Conservation (phyloP, 2,888 invertebrate species). For the Meandrusa payeni region DNA sequence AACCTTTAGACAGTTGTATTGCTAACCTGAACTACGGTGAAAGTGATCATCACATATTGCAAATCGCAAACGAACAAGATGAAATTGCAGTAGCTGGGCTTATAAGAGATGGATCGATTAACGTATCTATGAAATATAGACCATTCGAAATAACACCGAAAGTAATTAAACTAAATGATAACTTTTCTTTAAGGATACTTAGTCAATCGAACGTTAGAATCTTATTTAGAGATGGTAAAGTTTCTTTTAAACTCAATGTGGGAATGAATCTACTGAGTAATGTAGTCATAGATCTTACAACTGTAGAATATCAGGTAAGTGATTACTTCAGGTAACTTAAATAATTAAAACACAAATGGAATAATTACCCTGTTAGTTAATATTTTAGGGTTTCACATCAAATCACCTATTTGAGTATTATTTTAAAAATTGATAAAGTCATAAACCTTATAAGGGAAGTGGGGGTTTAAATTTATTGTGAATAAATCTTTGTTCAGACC, state of each 20-base stretch:
- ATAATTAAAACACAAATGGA: too few species aligned
- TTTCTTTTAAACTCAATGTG: constrained; percentile 43
- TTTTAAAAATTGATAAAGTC: too few species aligned
- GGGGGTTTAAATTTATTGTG: too few species aligned
- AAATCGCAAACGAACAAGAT: constrained; percentile 28
- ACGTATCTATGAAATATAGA: constrained; percentile 40
- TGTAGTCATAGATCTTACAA: constrained; percentile 59
- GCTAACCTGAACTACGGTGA: too few species aligned
- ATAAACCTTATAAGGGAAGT: too few species aligned
- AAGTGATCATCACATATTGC: too few species aligned
- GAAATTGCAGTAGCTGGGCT: constrained; percentile 45
- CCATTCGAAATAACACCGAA: constrained; percentile 50
- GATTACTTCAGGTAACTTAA: too few species aligned
- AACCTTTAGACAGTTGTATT: background rate
- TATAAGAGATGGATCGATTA: constrained; percentile 39
- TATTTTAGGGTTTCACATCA: too few species aligned
- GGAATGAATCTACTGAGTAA: constrained; percentile 60
- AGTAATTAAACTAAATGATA: constrained; percentile 47
- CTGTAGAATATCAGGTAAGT: too few species aligned
- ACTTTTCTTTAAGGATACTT: constrained; percentile 48
- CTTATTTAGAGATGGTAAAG: constrained; percentile 39
- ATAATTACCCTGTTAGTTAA: too few species aligned
- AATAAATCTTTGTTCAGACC: too few species aligned
- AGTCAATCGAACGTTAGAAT: constrained; percentile 50
- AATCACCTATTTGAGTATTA: too few species aligned